Evolutionary conservation across 2,797 vertebrate genomes (phyloP), one percentile per base, ranked within the genome.

Genomic region (Premnoplex brunnescens): DNA sequence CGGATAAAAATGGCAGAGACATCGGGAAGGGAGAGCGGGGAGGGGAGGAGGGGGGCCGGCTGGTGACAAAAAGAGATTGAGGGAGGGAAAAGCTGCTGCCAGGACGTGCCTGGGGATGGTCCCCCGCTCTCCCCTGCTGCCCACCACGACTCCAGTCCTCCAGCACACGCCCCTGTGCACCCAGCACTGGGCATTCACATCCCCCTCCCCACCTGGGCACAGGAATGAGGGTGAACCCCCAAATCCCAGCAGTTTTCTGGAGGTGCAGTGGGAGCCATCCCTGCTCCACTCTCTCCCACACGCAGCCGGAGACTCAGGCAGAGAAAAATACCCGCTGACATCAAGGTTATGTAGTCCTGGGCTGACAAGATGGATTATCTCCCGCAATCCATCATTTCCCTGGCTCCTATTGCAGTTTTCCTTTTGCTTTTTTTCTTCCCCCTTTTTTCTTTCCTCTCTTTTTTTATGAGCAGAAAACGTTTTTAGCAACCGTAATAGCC

Each of bases 281-380:
- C 73, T 8, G 56, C 2, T 71, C 73, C 37, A 43, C 66, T 71
- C 49, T 34, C 64, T 64, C 51, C 37, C 12, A 7, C 79, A 52
- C 51, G 37, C 87, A 71, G 83, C 77, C 32, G 27, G 96, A 52
- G 97, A 94, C 97, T 83, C 96, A 97, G 95, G 83, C 90, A 54
- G 74, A 94, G 95, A 96, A 96, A 97, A 97, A 97, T 96, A 95
- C 94, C 93, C 37, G 60, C 93, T 96, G 97, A 96, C 97, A 97
- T 97, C 98, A 98, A 98, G 97, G 97, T 97, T 98, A 94, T 91
- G 88, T 48, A 94, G 97, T 95, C 96, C 85, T 34, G 32, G 39
- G 93, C 84, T 95, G 97, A 97, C 96, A 97, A 97, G 97, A 97
- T 74, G 79, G 97, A 98, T 97, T 93, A 95, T 94, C 86, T 94